phyloP scores from a whole-genome alignment of 2,797 vertebrate genomes.

The Lates japonicus region DNA sequence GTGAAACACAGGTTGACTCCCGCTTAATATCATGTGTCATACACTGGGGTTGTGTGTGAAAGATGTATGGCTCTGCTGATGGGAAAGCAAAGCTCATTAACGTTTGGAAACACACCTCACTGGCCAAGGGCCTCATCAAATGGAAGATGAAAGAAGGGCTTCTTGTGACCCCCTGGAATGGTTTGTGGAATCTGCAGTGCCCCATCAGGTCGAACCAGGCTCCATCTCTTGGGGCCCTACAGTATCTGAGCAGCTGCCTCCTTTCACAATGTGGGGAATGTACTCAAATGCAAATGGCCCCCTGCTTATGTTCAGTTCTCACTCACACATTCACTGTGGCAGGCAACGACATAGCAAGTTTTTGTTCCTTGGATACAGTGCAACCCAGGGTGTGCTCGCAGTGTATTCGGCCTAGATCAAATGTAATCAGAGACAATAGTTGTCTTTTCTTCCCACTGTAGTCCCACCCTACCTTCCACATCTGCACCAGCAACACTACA shows the following conservation, averaged over 20 bases:
- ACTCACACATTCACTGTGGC: conserved; percentile 54
- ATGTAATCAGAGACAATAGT: conserved; percentile 64
- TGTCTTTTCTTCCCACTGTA: conserved; percentile 45
- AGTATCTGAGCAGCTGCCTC: conserved; percentile 61
- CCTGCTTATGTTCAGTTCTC: conserved; percentile 57
- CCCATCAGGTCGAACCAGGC: conserved; percentile 45
- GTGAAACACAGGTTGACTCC: background rate
- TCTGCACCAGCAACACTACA: conserved; percentile 27
- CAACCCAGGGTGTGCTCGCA: conserved; percentile 17
- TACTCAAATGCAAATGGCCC: conserved; percentile 80
- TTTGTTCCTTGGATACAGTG: conserved; percentile 56
- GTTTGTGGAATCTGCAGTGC: conserved; percentile 44
- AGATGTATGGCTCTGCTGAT: conserved; percentile 12
- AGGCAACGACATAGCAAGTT: conserved; percentile 59
- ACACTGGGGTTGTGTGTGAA: conserved; percentile 28
- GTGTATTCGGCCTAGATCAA: conserved; percentile 45
- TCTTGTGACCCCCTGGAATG: conserved; percentile 23
- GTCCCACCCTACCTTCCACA: conserved; percentile 45
- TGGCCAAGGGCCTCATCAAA: conserved; percentile 57
- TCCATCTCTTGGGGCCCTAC: conserved; percentile 51
- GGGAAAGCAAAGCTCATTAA: conserved; percentile 57
- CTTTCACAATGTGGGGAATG: conserved; percentile 73
- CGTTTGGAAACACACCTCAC: conserved; percentile 64
- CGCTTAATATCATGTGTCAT: conserved; percentile 32
- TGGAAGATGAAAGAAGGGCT: conserved; percentile 59